Conservation (phyloP, 2,888 invertebrate genomes). For the Caenorhabditis wallacei region DNA sequence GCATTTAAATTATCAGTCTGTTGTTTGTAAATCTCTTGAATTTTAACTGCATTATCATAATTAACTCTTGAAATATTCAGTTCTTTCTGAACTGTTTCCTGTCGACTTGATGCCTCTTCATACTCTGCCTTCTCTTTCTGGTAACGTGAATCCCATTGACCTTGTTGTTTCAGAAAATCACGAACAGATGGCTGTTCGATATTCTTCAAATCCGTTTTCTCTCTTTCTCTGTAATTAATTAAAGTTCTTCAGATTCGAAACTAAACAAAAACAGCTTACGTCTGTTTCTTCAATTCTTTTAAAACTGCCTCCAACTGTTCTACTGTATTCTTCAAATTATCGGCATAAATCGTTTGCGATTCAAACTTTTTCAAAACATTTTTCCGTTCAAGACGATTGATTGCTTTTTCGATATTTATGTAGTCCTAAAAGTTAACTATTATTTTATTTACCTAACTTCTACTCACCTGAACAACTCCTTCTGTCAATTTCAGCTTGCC, state of each 20-base stretch:
- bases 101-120: constrained; percentile 84
- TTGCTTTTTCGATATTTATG: constrained; percentile 84
- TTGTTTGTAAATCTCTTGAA: constrained; percentile 83
- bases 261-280: constrained; percentile 71
- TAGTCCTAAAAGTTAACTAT: constrained; percentile 77
- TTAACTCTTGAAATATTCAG: constrained; percentile 83
- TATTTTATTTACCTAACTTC: background rate
- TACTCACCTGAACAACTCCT: constrained; percentile 76
- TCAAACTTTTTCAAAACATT: constrained; percentile 84
- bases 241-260: background rate
- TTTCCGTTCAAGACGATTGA: constrained; percentile 82
- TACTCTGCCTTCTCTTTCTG: constrained; percentile 84
- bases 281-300: constrained; percentile 83
- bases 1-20: constrained; percentile 84
- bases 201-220: constrained; percentile 84
- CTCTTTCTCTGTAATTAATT: constrained; percentile 83
- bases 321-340: constrained; percentile 82
- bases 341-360: constrained; percentile 83
- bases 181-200: constrained; percentile 83
- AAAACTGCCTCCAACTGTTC: constrained; percentile 83
- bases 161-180: constrained; percentile 83
- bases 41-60: constrained; percentile 82
- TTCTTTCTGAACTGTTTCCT: constrained; percentile 84
- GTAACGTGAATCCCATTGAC: constrained; percentile 83
- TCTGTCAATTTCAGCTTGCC: constrained; percentile 80